Conservation (phyloP, 2,113 vertebrate species). For the Falcunculus frontatus region DNA sequence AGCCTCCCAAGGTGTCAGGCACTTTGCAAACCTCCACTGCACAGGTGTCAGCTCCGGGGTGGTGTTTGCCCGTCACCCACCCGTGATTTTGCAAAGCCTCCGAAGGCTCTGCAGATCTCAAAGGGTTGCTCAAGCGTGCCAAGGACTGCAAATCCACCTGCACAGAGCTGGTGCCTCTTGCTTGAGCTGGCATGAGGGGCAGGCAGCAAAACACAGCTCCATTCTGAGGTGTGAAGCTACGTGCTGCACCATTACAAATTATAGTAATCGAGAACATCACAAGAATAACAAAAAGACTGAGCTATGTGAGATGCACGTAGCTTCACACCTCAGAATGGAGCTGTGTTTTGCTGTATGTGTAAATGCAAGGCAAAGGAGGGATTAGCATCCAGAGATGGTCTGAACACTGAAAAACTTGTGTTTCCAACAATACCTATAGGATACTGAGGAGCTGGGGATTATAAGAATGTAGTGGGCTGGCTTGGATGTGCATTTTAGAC, state of each 20-base stretch:
- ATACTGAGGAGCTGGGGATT: not conserved
- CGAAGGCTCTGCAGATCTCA: not conserved
- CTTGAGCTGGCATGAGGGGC: not conserved
- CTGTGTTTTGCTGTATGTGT: not conserved
- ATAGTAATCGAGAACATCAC: not conserved
- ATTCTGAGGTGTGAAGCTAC: not conserved
- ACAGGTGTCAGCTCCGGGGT: conserved; percentile 14
- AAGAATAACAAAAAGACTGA: not conserved
- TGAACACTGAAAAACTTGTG: not conserved
- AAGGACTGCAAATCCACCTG: not conserved
- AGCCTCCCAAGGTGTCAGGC: not conserved
- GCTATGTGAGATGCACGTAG: not conserved
- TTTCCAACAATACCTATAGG: not conserved
- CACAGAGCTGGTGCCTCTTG: not conserved
- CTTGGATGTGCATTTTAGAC: not conserved
- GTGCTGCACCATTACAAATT: not conserved
- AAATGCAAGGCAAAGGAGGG: not conserved
- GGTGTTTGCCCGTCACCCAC: not conserved
- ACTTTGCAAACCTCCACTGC: not conserved
- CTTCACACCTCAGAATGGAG: not conserved
- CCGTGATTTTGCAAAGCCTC: not conserved
- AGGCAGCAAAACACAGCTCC: not conserved
- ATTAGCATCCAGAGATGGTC: not conserved
- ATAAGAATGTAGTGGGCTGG: not conserved
- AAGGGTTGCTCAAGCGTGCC: not conserved